A percentile compares a stretch with the other conserved stretches of the same genome.
Evolutionary conservation across 2,888 invertebrate genomes (phyloP).

Genomic region (Eilema griseolum): DNA sequence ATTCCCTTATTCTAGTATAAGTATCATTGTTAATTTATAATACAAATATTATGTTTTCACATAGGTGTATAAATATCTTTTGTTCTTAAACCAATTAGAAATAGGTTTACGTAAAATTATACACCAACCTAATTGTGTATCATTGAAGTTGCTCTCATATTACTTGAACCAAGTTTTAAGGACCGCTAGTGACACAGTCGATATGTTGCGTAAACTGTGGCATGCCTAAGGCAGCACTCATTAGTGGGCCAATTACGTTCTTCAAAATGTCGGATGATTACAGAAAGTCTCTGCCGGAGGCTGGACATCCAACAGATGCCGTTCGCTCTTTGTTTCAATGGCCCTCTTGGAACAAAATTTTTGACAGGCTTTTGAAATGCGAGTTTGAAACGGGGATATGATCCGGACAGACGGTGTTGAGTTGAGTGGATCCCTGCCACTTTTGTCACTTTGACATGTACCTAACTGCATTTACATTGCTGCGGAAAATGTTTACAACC

Average conservation of each 20-base stretch:
- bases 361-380: slow-evolving; percentile 55
- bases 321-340: slow-evolving; percentile 69
- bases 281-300: slow-evolving; percentile 70
- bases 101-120: slow-evolving; percentile 16
- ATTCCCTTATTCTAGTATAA: too few relatives aligned
- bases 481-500: background rate
- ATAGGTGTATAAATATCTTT: too few relatives aligned
- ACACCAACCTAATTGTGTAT: slow-evolving; percentile 43
- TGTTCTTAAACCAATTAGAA: too few relatives aligned
- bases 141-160: slow-evolving; percentile 45
- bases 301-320: slow-evolving; percentile 76
- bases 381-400: slow-evolving; percentile 43
- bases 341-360: slow-evolving; percentile 66
- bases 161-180: slow-evolving; percentile 45
- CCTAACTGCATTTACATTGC: background rate
- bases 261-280: slow-evolving; percentile 83
- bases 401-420: slow-evolving; percentile 39
- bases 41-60: too few relatives aligned
- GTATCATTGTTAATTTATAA: too few relatives aligned
- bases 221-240: slow-evolving; percentile 79
- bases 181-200: slow-evolving; percentile 74
- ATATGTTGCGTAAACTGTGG: slow-evolving; percentile 81
- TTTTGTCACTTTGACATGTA: slow-evolving; percentile 15
- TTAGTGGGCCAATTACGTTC: slow-evolving; percentile 81
- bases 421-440: slow-evolving; percentile 27